Evolutionary conservation across 2,113 vertebrate species (phyloP), one percentile per base, ranked within the genome.

Genomic region (Gavialis gangeticus): DNA sequence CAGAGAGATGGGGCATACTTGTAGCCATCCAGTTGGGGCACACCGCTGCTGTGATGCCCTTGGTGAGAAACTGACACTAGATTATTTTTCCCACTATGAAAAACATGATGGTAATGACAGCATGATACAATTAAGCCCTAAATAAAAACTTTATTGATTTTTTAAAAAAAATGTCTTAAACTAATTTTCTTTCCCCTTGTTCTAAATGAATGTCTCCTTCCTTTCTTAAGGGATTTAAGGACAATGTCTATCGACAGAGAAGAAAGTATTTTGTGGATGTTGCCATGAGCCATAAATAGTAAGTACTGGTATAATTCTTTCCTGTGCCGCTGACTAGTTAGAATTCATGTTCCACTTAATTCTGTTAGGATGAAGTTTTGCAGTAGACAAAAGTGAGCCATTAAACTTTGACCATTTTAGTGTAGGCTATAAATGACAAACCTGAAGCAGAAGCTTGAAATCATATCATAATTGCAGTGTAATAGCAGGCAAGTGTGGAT

Each of bases 181-280:
- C 83, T 95, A 62, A 80, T 94, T 97, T 96, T 96, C 76, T 78
- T 25, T 84, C 57, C 75, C 60, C 85, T 84, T 77, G 37, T 83
- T 96, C 88, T 97, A 93, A 96, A 95, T 91, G 90, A 75, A 93
- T 97, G 78, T 97, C 59, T 96, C 97, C 46, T 94, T 97, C 86
- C 92, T 87, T 96, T 66, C 97, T 98, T 91, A 97, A 99, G 99
- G 99, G 99, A 90, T 99, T 99, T 97, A 99, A 99, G 95, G 99
- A 99, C 97, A 98, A 99, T 14, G 98, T 99, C 89, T 99, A 99
- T 97, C 99, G 99, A 10, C 98, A 99, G 97, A 98, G 99, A 97
- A 99, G 99, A 95, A 99, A 99, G 95, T 99, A 99, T 97, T 99
- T 99, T 97, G 99, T 99, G 98, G 99, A 99, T 86, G 98, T 99